Evolutionary conservation across 2,888 invertebrate species (phyloP).

Genomic region (Frankliniella intonsa): DNA sequence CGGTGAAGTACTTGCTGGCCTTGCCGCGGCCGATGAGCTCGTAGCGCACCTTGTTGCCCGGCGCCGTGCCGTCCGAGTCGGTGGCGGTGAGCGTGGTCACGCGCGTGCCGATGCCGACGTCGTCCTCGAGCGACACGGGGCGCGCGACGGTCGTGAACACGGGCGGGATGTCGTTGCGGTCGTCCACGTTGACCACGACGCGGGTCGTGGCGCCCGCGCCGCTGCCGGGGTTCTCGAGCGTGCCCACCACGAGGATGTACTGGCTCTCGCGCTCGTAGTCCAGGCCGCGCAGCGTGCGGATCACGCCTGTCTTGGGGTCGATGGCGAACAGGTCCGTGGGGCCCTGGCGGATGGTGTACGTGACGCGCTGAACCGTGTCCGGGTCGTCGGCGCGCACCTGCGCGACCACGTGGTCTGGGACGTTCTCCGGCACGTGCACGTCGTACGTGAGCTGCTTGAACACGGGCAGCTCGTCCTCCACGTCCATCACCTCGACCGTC

Average conservation of each 20-base stretch:
- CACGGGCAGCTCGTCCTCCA: constrained; percentile 76
- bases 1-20: constrained; percentile 78
- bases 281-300: constrained; percentile 68
- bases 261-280: constrained; percentile 72
- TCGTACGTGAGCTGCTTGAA: constrained; percentile 70
- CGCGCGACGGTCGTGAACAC: constrained; percentile 78
- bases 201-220: constrained; percentile 67
- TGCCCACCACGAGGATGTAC: constrained; percentile 73
- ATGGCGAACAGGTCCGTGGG: constrained; percentile 77
- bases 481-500: constrained; percentile 71
- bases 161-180: constrained; percentile 83
- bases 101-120: constrained; percentile 72
- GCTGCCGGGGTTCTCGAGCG: constrained; percentile 71
- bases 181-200: constrained; percentile 69
- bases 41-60: constrained; percentile 72
- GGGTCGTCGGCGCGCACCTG: constrained; percentile 75
- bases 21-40: constrained; percentile 78
- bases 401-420: constrained; percentile 68
- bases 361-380: constrained; percentile 73
- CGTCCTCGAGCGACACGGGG: constrained; percentile 78
- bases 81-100: constrained; percentile 74
- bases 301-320: constrained; percentile 71
- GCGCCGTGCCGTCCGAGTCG: constrained; percentile 79
- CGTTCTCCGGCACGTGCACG: constrained; percentile 79
- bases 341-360: constrained; percentile 77